Evolutionary conservation across 1,140 invertebrate species (phyloP), one percentile per base, ranked within the genome.

Genomic region (Drosophila orena): DNA sequence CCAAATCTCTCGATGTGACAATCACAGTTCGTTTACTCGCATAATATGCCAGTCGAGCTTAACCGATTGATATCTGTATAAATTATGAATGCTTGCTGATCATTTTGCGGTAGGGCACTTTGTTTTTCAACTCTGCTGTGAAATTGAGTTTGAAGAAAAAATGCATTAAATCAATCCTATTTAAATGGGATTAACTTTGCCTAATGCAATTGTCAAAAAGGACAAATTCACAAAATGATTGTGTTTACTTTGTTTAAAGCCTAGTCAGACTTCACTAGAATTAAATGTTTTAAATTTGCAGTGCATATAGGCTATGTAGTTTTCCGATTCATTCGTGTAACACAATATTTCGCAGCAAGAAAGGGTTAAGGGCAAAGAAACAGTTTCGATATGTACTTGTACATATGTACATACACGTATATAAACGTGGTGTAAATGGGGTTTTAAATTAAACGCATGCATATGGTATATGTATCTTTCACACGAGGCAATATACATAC

Each of bases 21-120:
- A 71, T 71, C 68, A 70, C 68, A 70, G 68, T 57, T 71, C 68
- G 68, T 57, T 71, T 70, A 57, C 65, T 71, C 65, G 68, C 53
- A 71, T 71, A 71, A 71, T 71, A 71, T 71, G 68, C 43, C 68
- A 71, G n/a, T 47, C 10, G n/a, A 38, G 68, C 35, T 71, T 71
- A 71, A 70, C 43, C 52, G 50, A 71, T 57, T 71, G 65, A 70
- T 71, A 71, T 57, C 35, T 35, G 20, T 24, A 71, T 71, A 35
- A 71, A 71, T 57, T 70, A 71, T 71, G 27, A 14, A 71, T 71
- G 43, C n/a, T 42, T 8, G 37, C n/a, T 14, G 47, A 4, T 34
- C 11, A 5, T 10, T 49, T 50, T 34, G 47, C 22, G 46, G 46
- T 24, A 4, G 8, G 46, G 20, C 8, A 47, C n/a, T 30, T 49